Base-by-base conservation (phyloP, 2,888 invertebrate genomes). In the Megastigmus dorsalis region DNA sequence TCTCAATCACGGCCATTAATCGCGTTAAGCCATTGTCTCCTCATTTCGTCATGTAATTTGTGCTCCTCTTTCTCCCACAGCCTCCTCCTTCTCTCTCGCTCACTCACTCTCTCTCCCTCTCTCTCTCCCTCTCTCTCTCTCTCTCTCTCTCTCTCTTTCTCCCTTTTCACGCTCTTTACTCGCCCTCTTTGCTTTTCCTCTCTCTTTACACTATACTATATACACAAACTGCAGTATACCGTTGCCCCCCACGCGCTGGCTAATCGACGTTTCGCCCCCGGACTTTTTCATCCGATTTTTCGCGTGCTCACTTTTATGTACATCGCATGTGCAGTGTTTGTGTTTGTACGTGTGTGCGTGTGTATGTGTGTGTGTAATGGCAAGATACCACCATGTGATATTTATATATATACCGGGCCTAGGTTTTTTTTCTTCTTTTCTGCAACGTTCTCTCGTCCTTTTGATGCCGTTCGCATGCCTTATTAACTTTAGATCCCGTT, bases 1-100 rank as follows among this genome's bases (percentile, higher is more conserved):
- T 15, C 20, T 67, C 63, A 41, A 57, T 57, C 59, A 41, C 50
- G 28, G 30, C 30, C 66, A 33, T 65, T 57, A 69, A 69, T 69
- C 38, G 57, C 66, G 50, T 65, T 55, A 59, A 33, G 38, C 66
- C 57, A 60, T 57, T 50, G 48, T 52, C 30, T 50, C 43, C 28
- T 38, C 63, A n/a, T 60, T 70, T 55, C 26, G n/a, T n/a, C n/a
- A n/a, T n/a, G n/a, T n/a, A n/a, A n/a, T n/a, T n/a, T n/a, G n/a
- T 33, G 9, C 30, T n/a, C n/a, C 54, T 54, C 30, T 18, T 6
- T 23, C 23, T n/a, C n/a, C n/a, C n/a, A n/a, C n/a, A n/a, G 36
- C 36, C n/a, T 28, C 26, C 1, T 28, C 36, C n/a, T 38, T 2
- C 38, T 20, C 55, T 10, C 54, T 9, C 13, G 28, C 52, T 18